Evolutionary conservation across 1,140 invertebrate species (phyloP).

Genomic region (Drosophila trapezifrons): DNA sequence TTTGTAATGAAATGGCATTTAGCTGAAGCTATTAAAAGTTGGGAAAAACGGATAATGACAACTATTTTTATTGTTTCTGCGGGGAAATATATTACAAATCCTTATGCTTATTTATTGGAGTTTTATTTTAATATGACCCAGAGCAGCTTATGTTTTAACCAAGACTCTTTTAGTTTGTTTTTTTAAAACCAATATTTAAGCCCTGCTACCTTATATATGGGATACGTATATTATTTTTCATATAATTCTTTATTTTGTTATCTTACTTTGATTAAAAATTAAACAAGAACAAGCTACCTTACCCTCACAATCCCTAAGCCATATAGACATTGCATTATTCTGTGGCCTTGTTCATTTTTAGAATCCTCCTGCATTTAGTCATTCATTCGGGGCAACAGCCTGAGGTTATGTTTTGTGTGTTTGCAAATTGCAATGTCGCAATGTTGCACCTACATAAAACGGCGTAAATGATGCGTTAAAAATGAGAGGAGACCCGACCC

Average conservation of each 20-base stretch:
- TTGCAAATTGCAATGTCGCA: slow-evolving; percentile 45
- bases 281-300: neutral
- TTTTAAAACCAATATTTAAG: too few relatives aligned
- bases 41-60: neutral
- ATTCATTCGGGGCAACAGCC: slow-evolving; percentile 56
- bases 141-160: too few relatives aligned
- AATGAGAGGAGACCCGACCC: slow-evolving; percentile 41
- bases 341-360: slow-evolving; percentile 47
- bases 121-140: too few relatives aligned
- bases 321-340: slow-evolving; percentile 24
- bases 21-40: slow-evolving; percentile 2
- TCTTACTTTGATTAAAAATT: too few relatives aligned
- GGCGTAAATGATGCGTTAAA: slow-evolving; percentile 72
- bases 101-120: too few relatives aligned
- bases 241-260: neutral
- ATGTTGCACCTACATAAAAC: slow-evolving; percentile 75
- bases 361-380: slow-evolving; percentile 38
- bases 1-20: slow-evolving; percentile 10
- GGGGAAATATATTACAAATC: too few relatives aligned
- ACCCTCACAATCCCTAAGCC: neutral
- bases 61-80: neutral
- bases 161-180: too few relatives aligned
- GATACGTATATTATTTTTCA: too few relatives aligned
- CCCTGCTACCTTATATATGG: too few relatives aligned
- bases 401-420: slow-evolving; percentile 47